Evolutionary conservation across 1,140 invertebrate species (phyloP), one percentile per base, ranked within the genome.

Genomic region (Rhysida immarginata): DNA sequence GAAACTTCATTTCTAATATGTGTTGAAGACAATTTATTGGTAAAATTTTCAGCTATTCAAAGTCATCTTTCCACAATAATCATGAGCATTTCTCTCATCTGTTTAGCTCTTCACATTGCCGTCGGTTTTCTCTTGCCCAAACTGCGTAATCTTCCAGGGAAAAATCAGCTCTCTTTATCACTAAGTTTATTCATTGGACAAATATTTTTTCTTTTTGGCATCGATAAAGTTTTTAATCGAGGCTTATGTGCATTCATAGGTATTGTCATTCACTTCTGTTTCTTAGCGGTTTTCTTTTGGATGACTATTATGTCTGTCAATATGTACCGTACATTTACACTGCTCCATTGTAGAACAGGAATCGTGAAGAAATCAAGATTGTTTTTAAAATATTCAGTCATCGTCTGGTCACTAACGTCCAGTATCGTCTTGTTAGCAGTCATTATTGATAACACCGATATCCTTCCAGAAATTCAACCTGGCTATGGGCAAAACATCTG

Each of bases 271-370:
- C 92, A 96, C 68, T 95, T 93, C 77, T 85, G 91, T 71, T 93
- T 92, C 71, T 74, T 96, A 64, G 80, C 88, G 25, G 91, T 23
- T 57, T 96, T 96, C 76, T 92, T 92, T 69, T 96, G 93, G 93
- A 83, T 96, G 55, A 90, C 88, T 71, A 87, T 87, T 41, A 93
- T 95, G 85, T 89, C 90, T 69, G 89, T 91, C 74, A 91, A 94
- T 71, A 90, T 93, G 66, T 93, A 86, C 83, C 87, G 87, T 81
- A 93, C 90, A 16, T 76, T 77, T 60, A 68, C 60, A 23, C 44
- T 57, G 53, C 51, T 48, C 14, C 8, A 53, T 42, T 26, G 11
- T 21, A 11, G 23, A 13, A 13, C 14, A 18, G 11, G 21, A 8
- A n/a, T 41, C n/a, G 35, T 11, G 35, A 8, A 18, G 2, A 3